Conservation (phyloP, 2,888 invertebrate species). For the Ashinkailepas kermadecensis region DNA sequence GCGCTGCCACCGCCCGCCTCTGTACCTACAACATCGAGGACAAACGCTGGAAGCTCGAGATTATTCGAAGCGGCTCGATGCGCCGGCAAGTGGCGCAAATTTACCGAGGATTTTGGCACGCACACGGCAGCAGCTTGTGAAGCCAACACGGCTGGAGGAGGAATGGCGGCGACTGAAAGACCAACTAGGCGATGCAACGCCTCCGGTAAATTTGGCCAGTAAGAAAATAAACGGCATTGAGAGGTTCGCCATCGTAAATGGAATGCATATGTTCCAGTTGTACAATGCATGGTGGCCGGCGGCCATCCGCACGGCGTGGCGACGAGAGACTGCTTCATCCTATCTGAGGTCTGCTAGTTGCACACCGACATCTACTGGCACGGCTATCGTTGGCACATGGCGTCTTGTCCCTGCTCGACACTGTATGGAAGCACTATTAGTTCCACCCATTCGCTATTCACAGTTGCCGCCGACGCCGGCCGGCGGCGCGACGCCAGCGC, state of each 20-base stretch:
- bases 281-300: background rate
- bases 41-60: conserved; percentile 19
- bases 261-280: conserved; percentile 18
- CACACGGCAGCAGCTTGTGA: background rate
- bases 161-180: conserved; percentile 20
- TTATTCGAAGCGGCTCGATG: background rate
- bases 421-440: conserved; percentile 19
- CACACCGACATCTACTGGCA: conserved; percentile 14
- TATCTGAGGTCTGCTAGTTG: conserved; percentile 2
- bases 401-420: background rate
- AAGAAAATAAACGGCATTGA: conserved; percentile 10
- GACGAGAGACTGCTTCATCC: background rate
- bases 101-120: background rate
- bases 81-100: background rate
- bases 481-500: background rate
- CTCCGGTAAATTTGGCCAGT: conserved; percentile 15
- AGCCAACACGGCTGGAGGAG: background rate
- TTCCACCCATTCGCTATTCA: background rate
- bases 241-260: background rate
- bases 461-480: background rate
- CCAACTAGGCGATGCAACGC: background rate
- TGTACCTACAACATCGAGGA: conserved; percentile 5
- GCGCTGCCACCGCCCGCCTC: background rate
- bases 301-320: background rate
- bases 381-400: conserved; percentile 4